Evolutionary conservation across 2,113 vertebrate species (phyloP).

Genomic region (Eleginops maclovinus): DNA sequence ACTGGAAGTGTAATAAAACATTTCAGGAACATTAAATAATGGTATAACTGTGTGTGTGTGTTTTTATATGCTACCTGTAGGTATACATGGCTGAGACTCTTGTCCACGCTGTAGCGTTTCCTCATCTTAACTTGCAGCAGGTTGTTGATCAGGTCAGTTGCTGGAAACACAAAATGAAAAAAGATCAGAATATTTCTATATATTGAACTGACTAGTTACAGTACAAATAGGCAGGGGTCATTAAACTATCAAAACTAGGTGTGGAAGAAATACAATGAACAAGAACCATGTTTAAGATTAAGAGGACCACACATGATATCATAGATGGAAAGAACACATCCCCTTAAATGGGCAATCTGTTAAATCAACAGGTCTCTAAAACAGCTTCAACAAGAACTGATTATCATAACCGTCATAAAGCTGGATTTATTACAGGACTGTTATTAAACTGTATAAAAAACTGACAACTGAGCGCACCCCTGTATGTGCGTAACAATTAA

Average conservation of each 20-base stretch:
- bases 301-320: not conserved
- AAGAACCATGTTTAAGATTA: not conserved
- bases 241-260: not conserved
- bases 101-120: conserved; percentile 95
- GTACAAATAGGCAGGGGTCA: not conserved
- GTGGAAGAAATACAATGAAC: not conserved
- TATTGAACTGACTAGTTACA: not conserved
- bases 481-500: not conserved
- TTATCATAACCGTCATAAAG: not conserved
- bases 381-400: not conserved
- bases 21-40: too few species aligned
- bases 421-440: not conserved
- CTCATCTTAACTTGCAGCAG: conserved; percentile 95
- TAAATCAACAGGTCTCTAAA: not conserved
- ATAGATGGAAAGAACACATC: not conserved
- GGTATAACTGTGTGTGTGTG: not conserved
- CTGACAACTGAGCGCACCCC: not conserved
- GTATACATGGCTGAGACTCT: conserved; percentile 92
- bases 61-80: conserved; percentile 85
- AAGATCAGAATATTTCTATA: not conserved
- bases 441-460: not conserved
- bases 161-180: conserved; percentile 71
- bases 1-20: not conserved
- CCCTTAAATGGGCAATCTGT: not conserved
- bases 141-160: conserved; percentile 95